Conservation (phyloP, 2,888 invertebrate genomes). For the Chloromyia formosa region DNA sequence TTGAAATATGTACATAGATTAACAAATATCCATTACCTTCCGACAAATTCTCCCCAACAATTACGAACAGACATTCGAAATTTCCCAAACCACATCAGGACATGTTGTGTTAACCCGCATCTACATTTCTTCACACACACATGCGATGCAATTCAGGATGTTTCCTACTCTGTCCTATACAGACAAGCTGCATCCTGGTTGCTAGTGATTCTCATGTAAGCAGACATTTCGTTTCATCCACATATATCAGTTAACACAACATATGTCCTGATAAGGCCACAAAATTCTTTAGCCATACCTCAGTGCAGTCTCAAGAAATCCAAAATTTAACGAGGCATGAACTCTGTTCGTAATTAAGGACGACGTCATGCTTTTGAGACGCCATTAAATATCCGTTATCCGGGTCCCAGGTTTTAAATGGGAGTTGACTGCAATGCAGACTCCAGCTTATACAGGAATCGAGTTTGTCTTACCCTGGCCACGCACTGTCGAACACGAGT, state of each 20-base stretch:
- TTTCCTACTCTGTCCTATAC: background rate
- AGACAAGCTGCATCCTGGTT: background rate
- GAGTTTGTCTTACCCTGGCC: background rate
- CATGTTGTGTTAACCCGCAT: slow-evolving; percentile 1
- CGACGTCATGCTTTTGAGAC: background rate
- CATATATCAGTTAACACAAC: background rate
- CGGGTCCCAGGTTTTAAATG: background rate
- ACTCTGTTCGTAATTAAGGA: slow-evolving; percentile 33
- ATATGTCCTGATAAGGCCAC: slow-evolving; percentile 22
- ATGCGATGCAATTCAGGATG: no score
- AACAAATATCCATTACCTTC: no score
- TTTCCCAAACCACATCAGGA: slow-evolving; percentile 16
- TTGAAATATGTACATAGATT: no score
- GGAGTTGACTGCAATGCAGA: slow-evolving; percentile 10
- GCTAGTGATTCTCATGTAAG: background rate
- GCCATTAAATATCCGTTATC: background rate
- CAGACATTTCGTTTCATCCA: background rate
- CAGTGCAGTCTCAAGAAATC: slow-evolving; percentile 21
- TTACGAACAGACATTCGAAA: background rate
- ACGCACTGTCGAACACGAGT: background rate
- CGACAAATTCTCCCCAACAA: no score
- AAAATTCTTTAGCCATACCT: background rate
- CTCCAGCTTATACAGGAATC: background rate
- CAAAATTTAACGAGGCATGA: slow-evolving; percentile 37
- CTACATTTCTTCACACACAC: background rate